Evolutionary conservation across 1,140 invertebrate genomes (phyloP), one percentile per base, ranked within the genome.

Genomic region (Drosophila nikananu): DNA sequence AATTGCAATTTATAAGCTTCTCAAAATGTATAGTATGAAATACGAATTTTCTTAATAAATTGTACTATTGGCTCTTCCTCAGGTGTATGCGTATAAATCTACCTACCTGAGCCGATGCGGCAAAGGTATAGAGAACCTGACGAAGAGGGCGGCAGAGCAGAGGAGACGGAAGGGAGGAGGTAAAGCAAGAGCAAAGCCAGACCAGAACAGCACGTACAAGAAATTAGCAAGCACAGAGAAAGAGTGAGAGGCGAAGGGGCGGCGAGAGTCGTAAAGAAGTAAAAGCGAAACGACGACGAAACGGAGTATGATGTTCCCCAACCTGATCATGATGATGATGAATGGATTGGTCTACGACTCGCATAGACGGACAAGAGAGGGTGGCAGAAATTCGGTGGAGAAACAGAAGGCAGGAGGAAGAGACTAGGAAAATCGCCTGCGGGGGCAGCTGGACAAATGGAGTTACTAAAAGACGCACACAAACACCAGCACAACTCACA

Each of bases 171-270:
- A 37, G 27, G 49, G 41, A 19, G 19, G 32, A 30, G 32, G 27
- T 60, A 63, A 65, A 58, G 62, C 71, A 63, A 81, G 65, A 77
- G 82, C 57, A 84, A 75, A 84, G 72, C 74, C 79, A 89, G 77
- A 89, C 74, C 82, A 89, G 77, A 89, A 87, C 65, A 90, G 81
- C 84, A 87, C 84, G 86, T 87, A 84, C 84, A 90, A 87, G 86
- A 87, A 87, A 87, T 87, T 90, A 87, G 84, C 84, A 87, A 87
- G 81, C 86, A 80, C 42, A 72, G 15, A 60, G 67, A 52, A 51
- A 54, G 37, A 72, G 52, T 44, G 41, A 39, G 35, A 6, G 44
- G 42, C 54, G 19, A 19, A 39, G 60, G 41, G 44, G 52, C 60
- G 25, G 23, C 17, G 55, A 44, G 27, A 60, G 57, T 78, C 74